phyloP scores from a whole-genome alignment of 2,888 invertebrate species.

The Sphinx pinastri region DNA sequence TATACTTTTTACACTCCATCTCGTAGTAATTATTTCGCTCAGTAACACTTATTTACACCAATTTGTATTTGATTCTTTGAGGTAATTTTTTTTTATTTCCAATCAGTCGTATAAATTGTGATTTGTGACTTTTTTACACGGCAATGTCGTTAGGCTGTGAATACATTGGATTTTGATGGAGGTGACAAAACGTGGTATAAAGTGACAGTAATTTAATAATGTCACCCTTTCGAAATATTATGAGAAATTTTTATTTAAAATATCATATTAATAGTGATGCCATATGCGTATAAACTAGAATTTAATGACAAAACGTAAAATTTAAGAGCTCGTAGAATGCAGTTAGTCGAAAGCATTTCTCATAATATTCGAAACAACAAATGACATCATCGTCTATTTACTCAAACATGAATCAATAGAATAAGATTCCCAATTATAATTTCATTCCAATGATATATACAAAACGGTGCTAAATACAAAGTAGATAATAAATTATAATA shows the following conservation, averaged over 20 bases:
- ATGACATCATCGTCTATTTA: background rate
- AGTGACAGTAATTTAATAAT: too few species aligned
- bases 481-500: constrained; percentile 39
- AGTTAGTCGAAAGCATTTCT: background rate
- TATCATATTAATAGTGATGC: too few species aligned
- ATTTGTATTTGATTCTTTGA: constrained; percentile 31
- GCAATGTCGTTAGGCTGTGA: background rate
- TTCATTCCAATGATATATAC: constrained; percentile 17
- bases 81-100: constrained; percentile 21
- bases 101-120: background rate
- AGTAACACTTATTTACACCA: constrained; percentile 41
- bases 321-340: background rate
- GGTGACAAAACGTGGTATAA: too few species aligned
- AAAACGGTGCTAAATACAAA: constrained; percentile 24
- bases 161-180: background rate
- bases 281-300: too few species aligned
- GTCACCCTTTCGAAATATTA: too few species aligned
- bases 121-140: constrained; percentile 1
- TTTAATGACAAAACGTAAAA: too few species aligned
- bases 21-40: constrained; percentile 41
- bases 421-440: constrained; percentile 5
- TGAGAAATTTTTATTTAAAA: too few species aligned
- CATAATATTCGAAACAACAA: background rate
- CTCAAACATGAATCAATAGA: background rate
- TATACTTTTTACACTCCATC: constrained; percentile 54